Percentiles rank a stretch among this genome's conserved stretches.
These are phyloP conservation scores for Argopecten irradians DNA, from an alignment of 1,140 invertebrate species.

Conservation along the genomic window DNA sequence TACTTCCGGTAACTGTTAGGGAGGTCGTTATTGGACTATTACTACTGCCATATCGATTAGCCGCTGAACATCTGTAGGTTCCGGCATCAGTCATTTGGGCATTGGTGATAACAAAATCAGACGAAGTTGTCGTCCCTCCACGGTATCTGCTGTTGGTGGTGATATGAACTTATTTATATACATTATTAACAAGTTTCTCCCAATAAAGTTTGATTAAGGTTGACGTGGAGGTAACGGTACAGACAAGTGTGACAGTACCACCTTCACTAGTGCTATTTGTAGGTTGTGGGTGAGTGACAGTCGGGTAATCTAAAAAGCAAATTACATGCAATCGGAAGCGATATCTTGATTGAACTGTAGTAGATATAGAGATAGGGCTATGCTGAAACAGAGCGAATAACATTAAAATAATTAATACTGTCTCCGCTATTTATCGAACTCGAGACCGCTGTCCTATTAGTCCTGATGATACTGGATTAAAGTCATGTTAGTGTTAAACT, in stretches of 20 bases:
- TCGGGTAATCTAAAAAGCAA: neutral
- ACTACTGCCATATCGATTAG: conserved; percentile 38
- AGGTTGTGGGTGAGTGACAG: neutral
- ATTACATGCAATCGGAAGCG: neutral
- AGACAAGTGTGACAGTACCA: neutral
- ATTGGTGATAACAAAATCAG: conserved; percentile 30
- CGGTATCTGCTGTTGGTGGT: neutral
- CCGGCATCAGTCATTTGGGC: conserved; percentile 36
- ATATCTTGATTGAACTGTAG: too few species aligned
- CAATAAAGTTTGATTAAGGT: neutral
- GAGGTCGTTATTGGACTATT: neutral
- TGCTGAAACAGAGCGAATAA: too few species aligned
- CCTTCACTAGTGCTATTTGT: neutral
- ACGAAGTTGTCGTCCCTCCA: neutral
- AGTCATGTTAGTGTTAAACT: too few species aligned
- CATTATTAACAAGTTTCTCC: neutral
- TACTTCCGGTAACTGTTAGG: conserved; percentile 17
- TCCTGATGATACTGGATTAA: too few species aligned
- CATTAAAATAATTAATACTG: too few species aligned
- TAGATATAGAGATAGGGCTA: too few species aligned
- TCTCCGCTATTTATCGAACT: too few species aligned
- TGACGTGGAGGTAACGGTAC: neutral
- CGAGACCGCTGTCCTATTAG: too few species aligned
- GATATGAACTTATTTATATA: neutral
- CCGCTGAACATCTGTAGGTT: conserved; percentile 43